Evolutionary conservation across 2,113 vertebrate genomes (phyloP).

Genomic region (Stigmatopora nigra): DNA sequence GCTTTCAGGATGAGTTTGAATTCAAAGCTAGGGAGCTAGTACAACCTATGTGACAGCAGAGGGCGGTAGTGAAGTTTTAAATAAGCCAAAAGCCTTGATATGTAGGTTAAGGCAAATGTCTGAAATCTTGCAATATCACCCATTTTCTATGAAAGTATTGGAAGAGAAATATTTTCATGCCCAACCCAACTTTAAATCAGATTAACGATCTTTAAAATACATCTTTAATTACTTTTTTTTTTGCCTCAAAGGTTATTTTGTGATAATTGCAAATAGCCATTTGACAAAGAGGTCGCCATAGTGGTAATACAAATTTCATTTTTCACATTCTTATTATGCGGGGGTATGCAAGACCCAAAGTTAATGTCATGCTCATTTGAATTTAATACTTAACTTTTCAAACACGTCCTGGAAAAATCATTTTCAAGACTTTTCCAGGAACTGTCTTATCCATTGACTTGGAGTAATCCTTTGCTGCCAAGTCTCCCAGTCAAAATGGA

Average conservation of each 20-base stretch:
- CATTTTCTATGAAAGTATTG: not conserved
- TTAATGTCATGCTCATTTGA: not conserved
- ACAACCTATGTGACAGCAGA: conserved; percentile 52
- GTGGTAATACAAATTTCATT: not conserved
- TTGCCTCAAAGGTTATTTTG: conserved; percentile 1
- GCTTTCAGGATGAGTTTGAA: not conserved
- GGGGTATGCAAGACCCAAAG: not conserved
- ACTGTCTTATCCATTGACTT: no score
- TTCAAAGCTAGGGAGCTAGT: conserved; percentile 28
- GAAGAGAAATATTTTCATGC: not conserved
- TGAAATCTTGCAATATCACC: not conserved
- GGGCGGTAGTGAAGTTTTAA: conserved; percentile 62
- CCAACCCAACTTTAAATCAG: not conserved
- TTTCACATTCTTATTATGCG: not conserved
- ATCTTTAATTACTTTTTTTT: conserved; percentile 12
- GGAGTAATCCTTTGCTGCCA: no score
- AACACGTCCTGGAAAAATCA: not conserved
- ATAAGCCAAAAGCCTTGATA: not conserved
- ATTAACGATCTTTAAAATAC: conserved; percentile 3
- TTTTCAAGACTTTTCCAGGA: no score
- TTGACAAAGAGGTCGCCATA: not conserved
- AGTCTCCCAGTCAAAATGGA: no score
- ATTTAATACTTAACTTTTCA: not conserved
- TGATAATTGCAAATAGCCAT: not conserved
- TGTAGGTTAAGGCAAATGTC: not conserved